Evolutionary conservation across 2,888 invertebrate genomes (phyloP).

Genomic region (Tuta absoluta): DNA sequence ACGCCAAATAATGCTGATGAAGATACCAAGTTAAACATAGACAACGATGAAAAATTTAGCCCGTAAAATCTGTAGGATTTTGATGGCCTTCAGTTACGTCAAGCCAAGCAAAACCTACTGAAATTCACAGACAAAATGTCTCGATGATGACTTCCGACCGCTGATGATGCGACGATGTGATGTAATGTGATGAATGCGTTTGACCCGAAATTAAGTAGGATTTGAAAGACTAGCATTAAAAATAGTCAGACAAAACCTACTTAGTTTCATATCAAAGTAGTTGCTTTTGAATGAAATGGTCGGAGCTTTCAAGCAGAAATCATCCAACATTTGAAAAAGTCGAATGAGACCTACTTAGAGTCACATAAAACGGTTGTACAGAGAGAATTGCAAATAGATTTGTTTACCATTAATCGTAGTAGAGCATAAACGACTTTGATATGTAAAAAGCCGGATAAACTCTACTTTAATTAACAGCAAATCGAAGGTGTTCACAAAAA

Average conservation of each 20-base stretch:
- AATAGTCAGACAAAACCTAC: conserved; percentile 41
- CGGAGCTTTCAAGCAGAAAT: conserved; percentile 33
- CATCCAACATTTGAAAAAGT: conserved; percentile 37
- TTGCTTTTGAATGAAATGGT: not conserved
- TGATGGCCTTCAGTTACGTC: conserved; percentile 11
- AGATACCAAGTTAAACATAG: conserved; percentile 14
- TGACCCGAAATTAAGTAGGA: conserved; percentile 37
- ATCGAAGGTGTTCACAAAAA: not conserved
- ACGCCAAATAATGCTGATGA: conserved; percentile 29
- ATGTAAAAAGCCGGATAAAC: conserved; percentile 35
- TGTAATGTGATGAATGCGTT: conserved; percentile 7
- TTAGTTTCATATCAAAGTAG: conserved; percentile 35
- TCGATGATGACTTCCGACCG: not conserved
- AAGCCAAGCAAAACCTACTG: conserved; percentile 47
- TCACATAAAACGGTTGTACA: conserved; percentile 28
- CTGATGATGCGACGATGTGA: too few relatives aligned
- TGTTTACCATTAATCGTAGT: not conserved
- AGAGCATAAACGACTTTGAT: not conserved
- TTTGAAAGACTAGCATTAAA: conserved; percentile 32
- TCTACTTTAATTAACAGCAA: conserved; percentile 36
- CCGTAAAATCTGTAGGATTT: conserved; percentile 26
- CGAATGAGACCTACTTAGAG: conserved; percentile 41
- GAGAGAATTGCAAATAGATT: not conserved
- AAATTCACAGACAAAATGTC: conserved; percentile 35
- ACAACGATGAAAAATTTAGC: not conserved